phyloP scores from a whole-genome alignment of 2,888 invertebrate species.

The Drosophila ustulata region DNA sequence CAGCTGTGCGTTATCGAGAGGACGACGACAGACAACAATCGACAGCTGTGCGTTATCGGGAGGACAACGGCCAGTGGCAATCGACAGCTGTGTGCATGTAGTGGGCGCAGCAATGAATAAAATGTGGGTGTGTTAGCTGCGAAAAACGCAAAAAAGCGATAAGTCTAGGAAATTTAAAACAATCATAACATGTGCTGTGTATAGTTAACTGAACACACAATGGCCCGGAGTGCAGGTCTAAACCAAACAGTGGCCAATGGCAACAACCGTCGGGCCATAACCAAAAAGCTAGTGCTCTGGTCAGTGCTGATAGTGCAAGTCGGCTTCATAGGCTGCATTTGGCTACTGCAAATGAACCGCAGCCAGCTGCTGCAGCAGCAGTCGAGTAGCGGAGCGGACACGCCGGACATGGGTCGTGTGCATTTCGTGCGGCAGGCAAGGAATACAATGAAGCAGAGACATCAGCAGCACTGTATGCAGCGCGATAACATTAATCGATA shows the following conservation, averaged over 20 bases:
- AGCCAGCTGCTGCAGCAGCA: slow-evolving; percentile 40
- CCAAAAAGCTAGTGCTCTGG: slow-evolving; percentile 82
- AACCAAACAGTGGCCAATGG: slow-evolving; percentile 29
- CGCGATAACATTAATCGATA: slow-evolving; percentile 67
- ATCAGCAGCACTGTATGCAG: slow-evolving; percentile 36
- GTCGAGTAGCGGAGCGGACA: slow-evolving; percentile 14
- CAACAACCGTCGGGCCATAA: slow-evolving; percentile 59
- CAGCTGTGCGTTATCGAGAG: slow-evolving; percentile 56
- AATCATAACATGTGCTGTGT: slow-evolving; percentile 30
- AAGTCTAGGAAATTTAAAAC: slow-evolving; percentile 11
- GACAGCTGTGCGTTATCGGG: slow-evolving; percentile 56
- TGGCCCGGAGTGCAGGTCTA: slow-evolving; percentile 45
- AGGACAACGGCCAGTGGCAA: slow-evolving; percentile 19
- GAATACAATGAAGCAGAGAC: slow-evolving; percentile 11
- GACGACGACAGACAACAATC: slow-evolving; percentile 3
- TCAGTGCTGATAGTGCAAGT: slow-evolving; percentile 81
- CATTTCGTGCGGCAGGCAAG: slow-evolving; percentile 63
- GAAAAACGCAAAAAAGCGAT: slow-evolving; percentile 22
- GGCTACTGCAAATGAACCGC: slow-evolving; percentile 78
- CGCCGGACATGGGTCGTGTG: slow-evolving; percentile 42
- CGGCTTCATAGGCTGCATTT: slow-evolving; percentile 81
- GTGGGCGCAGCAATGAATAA: slow-evolving; percentile 43
- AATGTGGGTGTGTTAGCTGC: slow-evolving; percentile 69
- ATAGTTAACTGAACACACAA: slow-evolving; percentile 24
- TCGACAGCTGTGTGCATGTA: slow-evolving; percentile 63